Evolutionary conservation across 2,797 vertebrate species (phyloP).

Genomic region (Perodicticus potto): DNA sequence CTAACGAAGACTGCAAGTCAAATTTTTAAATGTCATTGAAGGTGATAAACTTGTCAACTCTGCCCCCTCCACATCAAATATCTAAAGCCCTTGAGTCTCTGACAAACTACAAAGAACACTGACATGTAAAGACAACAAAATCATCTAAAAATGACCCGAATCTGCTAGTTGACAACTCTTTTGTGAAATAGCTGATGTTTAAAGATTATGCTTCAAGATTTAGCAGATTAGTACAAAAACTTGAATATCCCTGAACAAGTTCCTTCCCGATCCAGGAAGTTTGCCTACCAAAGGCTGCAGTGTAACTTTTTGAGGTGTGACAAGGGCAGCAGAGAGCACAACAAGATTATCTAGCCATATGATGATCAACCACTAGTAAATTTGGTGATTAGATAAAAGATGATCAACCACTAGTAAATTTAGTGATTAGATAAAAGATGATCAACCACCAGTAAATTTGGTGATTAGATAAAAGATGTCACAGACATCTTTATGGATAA

Average conservation of each 20-base stretch:
- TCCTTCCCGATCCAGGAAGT: not conserved
- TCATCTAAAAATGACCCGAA: not conserved
- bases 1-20: not conserved
- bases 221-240: conserved; percentile 2
- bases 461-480: not conserved
- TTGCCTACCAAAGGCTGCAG: not conserved
- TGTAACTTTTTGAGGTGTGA: not conserved
- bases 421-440: not conserved
- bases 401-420: too few species aligned
- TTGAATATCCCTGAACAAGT: not conserved
- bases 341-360: not conserved
- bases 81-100: not conserved
- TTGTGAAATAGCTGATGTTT: conserved; percentile 14
- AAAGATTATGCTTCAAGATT: conserved; percentile 27
- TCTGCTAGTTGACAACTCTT: not conserved
- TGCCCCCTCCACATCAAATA: not conserved
- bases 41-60: not conserved
- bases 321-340: not conserved
- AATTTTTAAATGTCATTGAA: conserved; percentile 48
- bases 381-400: too few species aligned
- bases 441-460: not conserved
- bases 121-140: not conserved
- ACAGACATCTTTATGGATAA: not conserved
- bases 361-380: not conserved
- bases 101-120: not conserved